phyloP scores from a whole-genome alignment of 2,797 vertebrate species.

The Petrocephalus sullivani region DNA sequence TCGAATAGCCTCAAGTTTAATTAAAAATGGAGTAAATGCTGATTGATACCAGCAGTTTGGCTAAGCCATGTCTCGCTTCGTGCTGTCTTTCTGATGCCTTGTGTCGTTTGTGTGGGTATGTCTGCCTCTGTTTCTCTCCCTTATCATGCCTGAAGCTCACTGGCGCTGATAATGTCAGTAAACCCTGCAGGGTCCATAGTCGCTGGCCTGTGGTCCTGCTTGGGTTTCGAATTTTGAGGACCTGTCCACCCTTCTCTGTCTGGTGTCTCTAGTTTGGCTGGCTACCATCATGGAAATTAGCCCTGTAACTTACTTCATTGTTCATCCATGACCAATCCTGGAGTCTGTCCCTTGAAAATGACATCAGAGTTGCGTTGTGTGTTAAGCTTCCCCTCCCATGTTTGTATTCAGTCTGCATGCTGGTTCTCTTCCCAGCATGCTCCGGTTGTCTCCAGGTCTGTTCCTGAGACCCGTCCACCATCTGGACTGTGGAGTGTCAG shows the following conservation, averaged over 20 bases:
- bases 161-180: constrained; percentile 21
- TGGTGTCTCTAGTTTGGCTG: neutral
- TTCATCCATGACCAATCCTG: neutral
- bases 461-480: neutral
- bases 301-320: neutral
- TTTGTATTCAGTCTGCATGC: neutral
- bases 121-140: neutral
- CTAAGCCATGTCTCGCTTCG: constrained; percentile 24
- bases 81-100: neutral
- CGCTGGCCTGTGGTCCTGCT: neutral
- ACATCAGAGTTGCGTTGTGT: neutral
- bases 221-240: neutral
- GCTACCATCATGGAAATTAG: neutral
- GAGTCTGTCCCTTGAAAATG: neutral
- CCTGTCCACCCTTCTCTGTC: neutral
- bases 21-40: neutral
- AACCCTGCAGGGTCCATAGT: constrained; percentile 18
- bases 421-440: neutral
- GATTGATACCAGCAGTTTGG: constrained; percentile 11
- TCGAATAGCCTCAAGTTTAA: neutral
- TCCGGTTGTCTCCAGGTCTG: neutral
- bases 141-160: constrained; percentile 19
- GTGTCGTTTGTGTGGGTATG: neutral
- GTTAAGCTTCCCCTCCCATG: neutral
- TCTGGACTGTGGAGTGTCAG: neutral